phyloP scores from a whole-genome alignment of 2,797 vertebrate genomes.

The Adrianichthys oophorus region DNA sequence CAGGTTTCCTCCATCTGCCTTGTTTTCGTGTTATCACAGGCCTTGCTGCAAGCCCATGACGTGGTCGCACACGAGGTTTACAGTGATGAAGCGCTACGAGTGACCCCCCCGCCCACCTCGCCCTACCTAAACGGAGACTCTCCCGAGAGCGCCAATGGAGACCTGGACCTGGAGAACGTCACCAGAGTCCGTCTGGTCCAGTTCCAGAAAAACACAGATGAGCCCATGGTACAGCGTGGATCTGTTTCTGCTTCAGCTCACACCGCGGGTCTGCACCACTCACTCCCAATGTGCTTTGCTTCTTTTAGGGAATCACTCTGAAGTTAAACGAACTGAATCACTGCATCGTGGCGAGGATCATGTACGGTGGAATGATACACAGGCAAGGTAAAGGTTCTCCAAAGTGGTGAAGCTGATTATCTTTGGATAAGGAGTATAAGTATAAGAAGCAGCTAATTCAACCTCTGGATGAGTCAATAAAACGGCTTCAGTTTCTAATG shows the following conservation, averaged over 20 bases:
- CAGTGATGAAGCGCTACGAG: slow-evolving; percentile 96
- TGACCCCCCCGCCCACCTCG: slow-evolving; percentile 95
- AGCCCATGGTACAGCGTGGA: slow-evolving; percentile 82
- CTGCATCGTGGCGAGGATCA: slow-evolving; percentile 97
- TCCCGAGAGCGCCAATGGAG: slow-evolving; percentile 92
- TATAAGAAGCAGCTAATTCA: too few species aligned
- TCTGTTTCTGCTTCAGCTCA: not conserved
- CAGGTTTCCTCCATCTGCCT: not conserved
- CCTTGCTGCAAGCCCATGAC: slow-evolving; percentile 96
- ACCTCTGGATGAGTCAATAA: too few species aligned
- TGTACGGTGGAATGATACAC: slow-evolving; percentile 99
- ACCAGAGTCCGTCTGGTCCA: slow-evolving; percentile 95
- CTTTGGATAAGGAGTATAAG: too few species aligned
- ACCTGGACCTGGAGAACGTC: slow-evolving; percentile 99
- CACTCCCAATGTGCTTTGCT: not conserved
- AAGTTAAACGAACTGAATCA: slow-evolving; percentile 98
- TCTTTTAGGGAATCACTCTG: slow-evolving; percentile 90
- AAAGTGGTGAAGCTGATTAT: too few species aligned
- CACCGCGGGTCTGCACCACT: not conserved
- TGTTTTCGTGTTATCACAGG: slow-evolving; percentile 67
- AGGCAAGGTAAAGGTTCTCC: slow-evolving; percentile 86
- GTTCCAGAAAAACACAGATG: slow-evolving; percentile 98
- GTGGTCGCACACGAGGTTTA: slow-evolving; percentile 99
- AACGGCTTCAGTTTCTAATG: too few species aligned
- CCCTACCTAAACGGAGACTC: slow-evolving; percentile 98